A percentile compares a stretch with the other conserved stretches of the same genome.
phyloP scores from a whole-genome alignment of 1,140 invertebrate species.

The Drosophila pandora region DNA sequence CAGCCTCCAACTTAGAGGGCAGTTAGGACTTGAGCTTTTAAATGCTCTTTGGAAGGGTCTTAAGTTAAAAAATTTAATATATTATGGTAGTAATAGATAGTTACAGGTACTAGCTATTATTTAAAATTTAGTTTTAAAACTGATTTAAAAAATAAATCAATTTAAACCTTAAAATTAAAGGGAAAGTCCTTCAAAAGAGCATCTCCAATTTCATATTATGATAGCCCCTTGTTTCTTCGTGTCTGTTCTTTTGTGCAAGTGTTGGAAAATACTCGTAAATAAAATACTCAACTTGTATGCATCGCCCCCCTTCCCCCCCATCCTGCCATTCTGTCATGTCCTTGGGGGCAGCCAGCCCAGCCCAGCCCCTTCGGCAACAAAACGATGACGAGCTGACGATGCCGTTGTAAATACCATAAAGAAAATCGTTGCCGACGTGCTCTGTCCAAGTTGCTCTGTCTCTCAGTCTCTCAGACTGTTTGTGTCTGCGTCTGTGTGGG shows the following conservation, averaged over 20 bases:
- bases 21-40: no score
- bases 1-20: no score
- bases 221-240: neutral
- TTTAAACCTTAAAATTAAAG: no score
- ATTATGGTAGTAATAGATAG: no score
- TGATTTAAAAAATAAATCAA: no score
- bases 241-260: neutral
- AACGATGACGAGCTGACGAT: conserved; percentile 78
- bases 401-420: conserved; percentile 77
- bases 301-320: neutral
- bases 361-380: conserved; percentile 23
- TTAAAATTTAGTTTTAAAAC: no score
- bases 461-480: conserved; percentile 2
- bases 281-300: conserved; percentile 23
- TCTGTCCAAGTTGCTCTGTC: conserved; percentile 17
- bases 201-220: neutral
- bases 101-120: no score
- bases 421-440: conserved; percentile 69
- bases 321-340: no score
- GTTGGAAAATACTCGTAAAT: conserved; percentile 39
- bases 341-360: no score
- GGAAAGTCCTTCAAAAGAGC: neutral
- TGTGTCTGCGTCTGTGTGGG: neutral
- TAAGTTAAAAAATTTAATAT: no score
- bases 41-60: no score